These are phyloP conservation scores for Molossus molossus DNA, from an alignment of 2,797 vertebrate species.

Conservation along the genomic window DNA sequence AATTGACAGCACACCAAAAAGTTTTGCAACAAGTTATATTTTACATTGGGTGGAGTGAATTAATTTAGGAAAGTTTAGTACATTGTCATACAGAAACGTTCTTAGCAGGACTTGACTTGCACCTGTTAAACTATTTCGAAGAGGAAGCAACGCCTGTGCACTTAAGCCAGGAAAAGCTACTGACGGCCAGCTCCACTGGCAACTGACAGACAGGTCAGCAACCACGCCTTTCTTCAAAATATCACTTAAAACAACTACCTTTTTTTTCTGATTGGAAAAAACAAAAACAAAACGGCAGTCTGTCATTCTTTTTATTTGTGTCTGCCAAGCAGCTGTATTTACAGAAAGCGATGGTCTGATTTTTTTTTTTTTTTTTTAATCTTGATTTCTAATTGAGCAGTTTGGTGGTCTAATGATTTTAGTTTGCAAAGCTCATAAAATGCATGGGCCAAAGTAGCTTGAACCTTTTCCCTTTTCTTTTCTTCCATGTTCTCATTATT, in stretches of 20 bases:
- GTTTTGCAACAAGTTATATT: constrained; percentile 1
- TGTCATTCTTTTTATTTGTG: constrained; percentile 42
- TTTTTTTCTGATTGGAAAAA: constrained; percentile 61
- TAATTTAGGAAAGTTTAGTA: constrained; percentile 61
- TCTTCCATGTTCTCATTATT: constrained; percentile 53
- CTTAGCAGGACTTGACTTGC: constrained; percentile 31
- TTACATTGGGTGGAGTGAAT: constrained; percentile 66
- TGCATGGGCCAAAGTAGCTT: not conserved
- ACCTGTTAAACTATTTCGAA: constrained; percentile 79
- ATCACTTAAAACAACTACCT: constrained; percentile 75
- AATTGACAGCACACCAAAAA: constrained; percentile 58
- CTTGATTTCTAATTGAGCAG: constrained; percentile 65
- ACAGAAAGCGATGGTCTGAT: constrained; percentile 45
- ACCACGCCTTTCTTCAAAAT: constrained; percentile 38
- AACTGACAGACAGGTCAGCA: not conserved
- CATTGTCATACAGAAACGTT: not conserved
- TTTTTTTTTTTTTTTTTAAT: constrained; percentile 62
- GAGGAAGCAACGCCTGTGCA: not conserved
- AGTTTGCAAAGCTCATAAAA: constrained; percentile 60
- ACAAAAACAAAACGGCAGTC: constrained; percentile 1
- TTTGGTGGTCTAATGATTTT: constrained; percentile 79
- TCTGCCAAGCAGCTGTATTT: constrained; percentile 85
- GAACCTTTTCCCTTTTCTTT: constrained; percentile 19
- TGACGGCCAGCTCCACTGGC: constrained; percentile 60
- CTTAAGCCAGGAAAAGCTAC: not conserved